Base-by-base conservation (phyloP, 2,888 invertebrate species). In the Agelastica alni region DNA sequence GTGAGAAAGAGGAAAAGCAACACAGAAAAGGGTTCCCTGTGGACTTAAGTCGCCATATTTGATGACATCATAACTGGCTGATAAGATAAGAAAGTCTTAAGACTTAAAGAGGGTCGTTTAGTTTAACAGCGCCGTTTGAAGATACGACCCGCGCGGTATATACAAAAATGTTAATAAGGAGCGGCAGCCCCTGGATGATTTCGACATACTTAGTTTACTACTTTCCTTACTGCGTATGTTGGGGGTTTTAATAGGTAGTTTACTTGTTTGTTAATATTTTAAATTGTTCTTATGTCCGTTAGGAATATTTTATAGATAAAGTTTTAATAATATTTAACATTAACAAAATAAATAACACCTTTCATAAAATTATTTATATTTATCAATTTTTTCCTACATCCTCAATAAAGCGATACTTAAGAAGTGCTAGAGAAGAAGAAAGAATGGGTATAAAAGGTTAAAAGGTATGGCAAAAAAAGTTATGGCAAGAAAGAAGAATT, bases 61-160 rank as follows among this genome's bases (percentile, higher is more conserved):
- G 71, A 72, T 71, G 70, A 70, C 71, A 69, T 67, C 73, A 71
- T 74, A 75, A 74, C 75, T 70, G 72, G 68, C 65, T 71, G 75
- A 75, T 75, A 75, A 75, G 74, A 75, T 75, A 75, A 74, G 73
- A 71, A 74, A 68, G 72, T 71, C 72, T 72, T 73, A 70, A 73
- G 72, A 70, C 72, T 70, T 67, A 64, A 68, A 70, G 71, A 65
- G 69, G 67, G 70, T 72, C 71, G 71, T 75, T 72, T 71, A 72
- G 71, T 74, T 74, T 75, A 73, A 74, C 70, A 70, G 63, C 72
- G 69, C 65, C 70, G 67, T 72, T 70, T 64, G 61, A 58, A 61
- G 64, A 65, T 62, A 66, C 61, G 67, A 60, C 64, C 58, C 52
- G 47, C 56, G n/a, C n/a, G n/a, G n/a, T n/a, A n/a, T 53, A 51